phyloP scores from a whole-genome alignment of 2,797 vertebrate species.

The Enteromius viviparus region DNA sequence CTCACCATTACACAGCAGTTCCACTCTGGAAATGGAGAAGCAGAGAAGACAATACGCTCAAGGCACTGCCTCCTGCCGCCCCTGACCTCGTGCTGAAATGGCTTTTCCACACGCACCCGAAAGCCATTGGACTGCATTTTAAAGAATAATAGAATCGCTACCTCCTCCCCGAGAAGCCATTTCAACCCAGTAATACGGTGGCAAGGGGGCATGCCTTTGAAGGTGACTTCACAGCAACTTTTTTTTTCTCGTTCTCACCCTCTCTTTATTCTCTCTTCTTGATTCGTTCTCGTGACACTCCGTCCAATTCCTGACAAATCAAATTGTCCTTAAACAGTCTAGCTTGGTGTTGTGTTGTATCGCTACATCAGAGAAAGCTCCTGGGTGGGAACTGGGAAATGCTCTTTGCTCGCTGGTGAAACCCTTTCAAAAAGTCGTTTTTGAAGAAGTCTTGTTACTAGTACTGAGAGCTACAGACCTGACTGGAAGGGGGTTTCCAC shows the following conservation, averaged over 20 bases:
- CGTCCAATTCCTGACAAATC: constrained; percentile 36
- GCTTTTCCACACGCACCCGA: constrained; percentile 78
- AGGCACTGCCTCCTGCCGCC: constrained; percentile 73
- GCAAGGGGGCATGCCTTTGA: constrained; percentile 77
- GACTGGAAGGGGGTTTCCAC: constrained; percentile 12
- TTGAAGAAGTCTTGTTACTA: constrained; percentile 15
- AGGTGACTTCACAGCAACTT: constrained; percentile 80
- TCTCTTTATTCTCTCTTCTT: constrained; percentile 49
- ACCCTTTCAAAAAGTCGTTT: background rate
- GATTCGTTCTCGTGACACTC: constrained; percentile 42
- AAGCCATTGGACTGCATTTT: constrained; percentile 82
- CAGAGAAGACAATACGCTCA: constrained; percentile 80
- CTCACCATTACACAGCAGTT: constrained; percentile 79
- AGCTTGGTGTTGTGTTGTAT: constrained; percentile 34
- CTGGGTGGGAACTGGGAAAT: constrained; percentile 17
- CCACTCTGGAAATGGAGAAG: constrained; percentile 81
- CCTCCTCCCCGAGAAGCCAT: constrained; percentile 78
- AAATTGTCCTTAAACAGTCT: constrained; percentile 41
- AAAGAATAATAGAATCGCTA: constrained; percentile 82
- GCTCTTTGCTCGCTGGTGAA: constrained; percentile 17
- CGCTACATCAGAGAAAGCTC: constrained; percentile 16
- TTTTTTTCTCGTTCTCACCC: constrained; percentile 58
- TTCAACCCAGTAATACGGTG: constrained; percentile 79
- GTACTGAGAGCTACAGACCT: background rate
- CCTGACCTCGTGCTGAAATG: constrained; percentile 81